Conservation (phyloP, 2,888 invertebrate genomes). For the Orchesella flavescens region DNA sequence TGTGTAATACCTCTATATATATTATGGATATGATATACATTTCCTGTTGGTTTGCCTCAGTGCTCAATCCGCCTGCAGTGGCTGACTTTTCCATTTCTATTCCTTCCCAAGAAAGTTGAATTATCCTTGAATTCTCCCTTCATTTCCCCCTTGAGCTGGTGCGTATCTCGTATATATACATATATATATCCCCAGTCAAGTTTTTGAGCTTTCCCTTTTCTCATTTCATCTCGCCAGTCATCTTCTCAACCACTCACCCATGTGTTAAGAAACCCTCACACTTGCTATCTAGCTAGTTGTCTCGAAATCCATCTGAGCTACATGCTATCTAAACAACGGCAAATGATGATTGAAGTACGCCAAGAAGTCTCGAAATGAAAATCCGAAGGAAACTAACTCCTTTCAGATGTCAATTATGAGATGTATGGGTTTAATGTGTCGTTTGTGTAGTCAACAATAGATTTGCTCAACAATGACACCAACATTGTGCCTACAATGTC, state of each 20-base stretch:
- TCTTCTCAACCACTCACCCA: conserved; percentile 60
- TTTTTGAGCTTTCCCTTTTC: conserved; percentile 53
- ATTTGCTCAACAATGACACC: conserved; percentile 2
- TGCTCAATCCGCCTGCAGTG: conserved; percentile 34
- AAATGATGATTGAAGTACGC: conserved; percentile 46
- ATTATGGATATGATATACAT: too few species aligned
- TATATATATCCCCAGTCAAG: conserved; percentile 27
- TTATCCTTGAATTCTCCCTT: conserved; percentile 47
- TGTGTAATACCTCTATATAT: too few species aligned
- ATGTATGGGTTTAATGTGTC: neutral
- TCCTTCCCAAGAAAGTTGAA: conserved; percentile 49
- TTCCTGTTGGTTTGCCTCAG: conserved; percentile 32
- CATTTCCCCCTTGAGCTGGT: conserved; percentile 38
- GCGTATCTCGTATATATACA: neutral
- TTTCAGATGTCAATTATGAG: neutral
- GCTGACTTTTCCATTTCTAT: conserved; percentile 52
- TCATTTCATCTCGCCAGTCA: conserved; percentile 51
- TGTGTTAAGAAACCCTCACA: conserved; percentile 59
- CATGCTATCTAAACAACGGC: conserved; percentile 35
- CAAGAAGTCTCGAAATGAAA: conserved; percentile 55
- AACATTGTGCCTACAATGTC: neutral
- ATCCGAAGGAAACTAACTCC: conserved; percentile 45
- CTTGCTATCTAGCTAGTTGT: conserved; percentile 17
- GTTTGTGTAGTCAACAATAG: neutral
- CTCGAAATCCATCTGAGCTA: conserved; percentile 42